Percentiles rank a stretch among this genome's conserved stretches.
Evolutionary conservation across 30 jellyfish, hydroid and myxozoan genomes (phyloP).

Genomic region (Pelagia noctiluca): DNA sequence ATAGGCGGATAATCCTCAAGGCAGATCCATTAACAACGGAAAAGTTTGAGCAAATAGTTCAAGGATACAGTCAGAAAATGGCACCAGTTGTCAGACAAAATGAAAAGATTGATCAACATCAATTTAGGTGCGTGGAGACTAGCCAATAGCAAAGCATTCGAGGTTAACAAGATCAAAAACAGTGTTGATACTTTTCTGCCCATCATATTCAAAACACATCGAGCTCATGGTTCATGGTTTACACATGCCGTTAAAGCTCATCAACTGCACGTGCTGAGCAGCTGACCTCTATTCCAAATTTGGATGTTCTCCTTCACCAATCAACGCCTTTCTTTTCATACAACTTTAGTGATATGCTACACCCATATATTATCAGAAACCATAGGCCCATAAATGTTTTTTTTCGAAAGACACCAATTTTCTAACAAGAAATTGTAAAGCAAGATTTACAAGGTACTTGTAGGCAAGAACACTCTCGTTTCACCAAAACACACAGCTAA

Average conservation of each 20-base stretch:
- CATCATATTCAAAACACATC: not conserved
- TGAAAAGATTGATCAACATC: not conserved
- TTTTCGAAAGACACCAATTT: no score
- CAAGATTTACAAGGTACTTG: no score
- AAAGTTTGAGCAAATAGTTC: not conserved
- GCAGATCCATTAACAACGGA: not conserved
- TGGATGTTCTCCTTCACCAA: no score
- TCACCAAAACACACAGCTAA: no score
- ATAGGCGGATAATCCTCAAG: not conserved
- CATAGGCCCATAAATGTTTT: no score
- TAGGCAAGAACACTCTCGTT: no score
- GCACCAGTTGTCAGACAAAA: not conserved
- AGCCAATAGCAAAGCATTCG: not conserved
- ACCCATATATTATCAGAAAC: no score
- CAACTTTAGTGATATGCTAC: no score
- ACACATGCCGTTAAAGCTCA: not conserved
- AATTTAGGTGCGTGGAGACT: not conserved
- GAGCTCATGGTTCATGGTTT: not conserved
- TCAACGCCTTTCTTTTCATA: no score
- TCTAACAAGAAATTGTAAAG: no score
- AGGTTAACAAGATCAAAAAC: not conserved
- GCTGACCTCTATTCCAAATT: no score
- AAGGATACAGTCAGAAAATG: not conserved
- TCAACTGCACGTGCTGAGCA: not conserved
- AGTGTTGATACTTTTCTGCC: no score